Conservation (phyloP, 2,113 vertebrate species). For the Sceloporus tristichus region DNA sequence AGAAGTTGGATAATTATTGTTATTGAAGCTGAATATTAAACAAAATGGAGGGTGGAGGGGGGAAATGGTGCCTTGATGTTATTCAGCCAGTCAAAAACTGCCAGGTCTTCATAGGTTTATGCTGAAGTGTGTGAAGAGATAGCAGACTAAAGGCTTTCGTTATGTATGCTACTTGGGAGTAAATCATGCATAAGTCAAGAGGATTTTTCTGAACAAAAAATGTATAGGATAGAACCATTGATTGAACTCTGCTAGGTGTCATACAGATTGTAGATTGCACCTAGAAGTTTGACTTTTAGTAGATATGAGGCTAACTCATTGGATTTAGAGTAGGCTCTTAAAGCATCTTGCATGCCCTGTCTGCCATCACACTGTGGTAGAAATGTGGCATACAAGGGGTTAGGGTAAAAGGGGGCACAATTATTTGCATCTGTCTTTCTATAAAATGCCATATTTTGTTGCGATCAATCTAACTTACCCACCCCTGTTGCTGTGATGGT, state of each 20-base stretch:
- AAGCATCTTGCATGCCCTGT: not conserved
- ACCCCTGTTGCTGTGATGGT: too few relatives aligned
- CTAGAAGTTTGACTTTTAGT: not conserved
- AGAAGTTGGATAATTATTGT: too few relatives aligned
- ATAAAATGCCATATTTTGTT: too few relatives aligned
- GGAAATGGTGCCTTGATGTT: not conserved
- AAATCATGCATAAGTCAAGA: not conserved
- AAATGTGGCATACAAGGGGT: too few relatives aligned
- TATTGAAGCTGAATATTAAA: not conserved
- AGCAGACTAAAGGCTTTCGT: too few relatives aligned
- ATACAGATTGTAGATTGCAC: too few relatives aligned
- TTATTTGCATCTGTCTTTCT: too few relatives aligned
- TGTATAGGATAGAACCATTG: not conserved
- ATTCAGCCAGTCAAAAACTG: too few relatives aligned
- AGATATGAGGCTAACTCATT: not conserved
- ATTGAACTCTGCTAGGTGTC: not conserved
- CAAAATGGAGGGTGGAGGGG: not conserved
- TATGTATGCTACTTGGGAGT: not conserved
- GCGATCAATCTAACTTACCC: too few relatives aligned
- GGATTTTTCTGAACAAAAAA: not conserved
- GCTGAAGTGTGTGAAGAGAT: not conserved
- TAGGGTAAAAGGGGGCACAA: too few relatives aligned
- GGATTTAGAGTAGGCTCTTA: not conserved
- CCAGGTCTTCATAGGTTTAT: not conserved
- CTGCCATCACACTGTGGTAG: too few relatives aligned